Evolutionary conservation across 2,113 vertebrate genomes (phyloP).

Genomic region (Gracilinanus agilis): DNA sequence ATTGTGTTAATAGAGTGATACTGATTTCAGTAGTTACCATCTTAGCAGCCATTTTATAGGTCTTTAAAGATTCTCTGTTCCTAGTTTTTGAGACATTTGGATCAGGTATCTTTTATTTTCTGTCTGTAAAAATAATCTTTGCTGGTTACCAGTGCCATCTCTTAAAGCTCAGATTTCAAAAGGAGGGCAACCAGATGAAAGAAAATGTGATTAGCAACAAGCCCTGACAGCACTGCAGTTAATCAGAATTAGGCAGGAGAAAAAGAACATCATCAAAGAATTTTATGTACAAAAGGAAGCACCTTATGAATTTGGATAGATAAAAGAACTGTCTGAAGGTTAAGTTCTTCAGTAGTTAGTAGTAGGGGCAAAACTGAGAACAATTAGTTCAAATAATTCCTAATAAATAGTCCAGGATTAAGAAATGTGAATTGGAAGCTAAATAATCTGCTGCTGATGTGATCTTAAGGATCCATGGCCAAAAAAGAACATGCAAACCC

Average conservation of each 20-base stretch:
- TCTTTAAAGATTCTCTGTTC: constrained; percentile 23
- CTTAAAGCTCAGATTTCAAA: not conserved
- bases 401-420: constrained; percentile 52
- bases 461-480: not conserved
- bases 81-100: not conserved
- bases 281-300: constrained; percentile 35
- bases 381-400: constrained; percentile 61
- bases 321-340: constrained; percentile 50
- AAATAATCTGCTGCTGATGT: constrained; percentile 39
- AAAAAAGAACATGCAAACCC: too few relatives aligned
- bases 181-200: constrained; percentile 43
- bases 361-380: constrained; percentile 22
- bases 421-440: constrained; percentile 38
- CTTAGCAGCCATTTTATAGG: not conserved
- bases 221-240: not conserved
- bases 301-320: constrained; percentile 48
- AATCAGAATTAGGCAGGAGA: not conserved
- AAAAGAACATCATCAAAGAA: constrained; percentile 11
- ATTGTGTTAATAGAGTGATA: constrained; percentile 9
- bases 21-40: constrained; percentile 1
- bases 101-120: constrained; percentile 47
- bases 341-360: constrained; percentile 55
- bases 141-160: constrained; percentile 22
- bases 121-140: not conserved
- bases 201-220: constrained; percentile 1